A percentile compares a stretch with the other conserved stretches of the same genome.
phyloP scores from a whole-genome alignment of 2,797 vertebrate genomes.

The Sebastes minor region DNA sequence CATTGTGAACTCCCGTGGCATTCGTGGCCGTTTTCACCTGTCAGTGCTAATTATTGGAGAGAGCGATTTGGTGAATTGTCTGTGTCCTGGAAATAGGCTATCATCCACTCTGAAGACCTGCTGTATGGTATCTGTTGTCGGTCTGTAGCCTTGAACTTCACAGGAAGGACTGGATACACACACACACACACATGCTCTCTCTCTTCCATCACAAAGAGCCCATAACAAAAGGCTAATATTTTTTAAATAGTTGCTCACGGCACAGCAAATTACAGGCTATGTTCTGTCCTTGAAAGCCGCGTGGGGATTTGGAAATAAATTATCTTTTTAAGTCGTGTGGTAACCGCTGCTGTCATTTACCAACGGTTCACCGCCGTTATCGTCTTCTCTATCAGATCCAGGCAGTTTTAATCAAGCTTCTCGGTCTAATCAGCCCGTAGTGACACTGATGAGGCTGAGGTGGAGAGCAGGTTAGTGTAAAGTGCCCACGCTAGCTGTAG shows the following conservation, averaged over 20 bases:
- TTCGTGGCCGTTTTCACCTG: slow-evolving; percentile 71
- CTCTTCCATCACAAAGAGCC: not conserved
- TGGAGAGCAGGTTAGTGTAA: slow-evolving; percentile 36
- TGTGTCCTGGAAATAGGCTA: slow-evolving; percentile 50
- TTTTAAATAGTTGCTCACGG: not conserved
- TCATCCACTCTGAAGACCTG: slow-evolving; percentile 43
- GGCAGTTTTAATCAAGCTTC: slow-evolving; percentile 62
- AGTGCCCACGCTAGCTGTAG: slow-evolving; percentile 17
- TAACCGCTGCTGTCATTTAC: slow-evolving; percentile 21
- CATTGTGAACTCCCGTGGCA: slow-evolving; percentile 58
- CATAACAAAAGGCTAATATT: not conserved
- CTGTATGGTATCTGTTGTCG: slow-evolving; percentile 34
- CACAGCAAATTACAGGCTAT: not conserved
- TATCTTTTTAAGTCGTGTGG: slow-evolving; percentile 2
- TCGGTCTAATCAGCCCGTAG: slow-evolving; percentile 51
- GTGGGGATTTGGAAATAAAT: slow-evolving; percentile 6
- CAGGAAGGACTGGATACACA: not conserved
- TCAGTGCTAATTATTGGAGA: slow-evolving; percentile 71
- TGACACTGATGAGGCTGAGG: slow-evolving; percentile 49
- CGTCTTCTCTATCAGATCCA: slow-evolving; percentile 25
- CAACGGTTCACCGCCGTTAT: slow-evolving; percentile 19
- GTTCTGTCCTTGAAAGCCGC: slow-evolving; percentile 21
- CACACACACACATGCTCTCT: not conserved
- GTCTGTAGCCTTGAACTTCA: slow-evolving; percentile 42
- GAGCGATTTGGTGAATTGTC: slow-evolving; percentile 48